These are phyloP conservation scores for Drosophila buzzatii DNA, from an alignment of 2,888 invertebrate species.

Conservation along the genomic window DNA sequence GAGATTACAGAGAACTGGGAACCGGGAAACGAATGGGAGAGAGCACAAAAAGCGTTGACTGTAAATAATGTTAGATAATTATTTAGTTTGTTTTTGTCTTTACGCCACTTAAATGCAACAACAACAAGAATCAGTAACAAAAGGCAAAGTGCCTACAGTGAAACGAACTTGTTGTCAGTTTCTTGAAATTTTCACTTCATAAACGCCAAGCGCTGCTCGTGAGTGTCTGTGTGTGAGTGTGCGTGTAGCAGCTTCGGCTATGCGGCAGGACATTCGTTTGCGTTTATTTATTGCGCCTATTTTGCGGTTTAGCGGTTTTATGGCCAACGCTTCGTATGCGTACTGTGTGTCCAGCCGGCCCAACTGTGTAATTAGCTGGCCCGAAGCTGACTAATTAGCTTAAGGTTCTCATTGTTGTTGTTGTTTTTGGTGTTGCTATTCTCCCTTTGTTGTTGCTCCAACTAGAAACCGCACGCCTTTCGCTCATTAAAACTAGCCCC, in stretches of 20 bases:
- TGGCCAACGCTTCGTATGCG: constrained; percentile 61
- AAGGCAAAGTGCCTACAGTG: constrained; percentile 16
- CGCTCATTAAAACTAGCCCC: constrained; percentile 40
- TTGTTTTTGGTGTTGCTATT: neutral
- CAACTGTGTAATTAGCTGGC: constrained; percentile 67
- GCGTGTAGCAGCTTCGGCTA: constrained; percentile 20
- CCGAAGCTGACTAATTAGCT: constrained; percentile 74
- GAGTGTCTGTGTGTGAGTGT: constrained; percentile 9
- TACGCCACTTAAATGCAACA: constrained; percentile 53
- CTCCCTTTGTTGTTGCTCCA: constrained; percentile 11
- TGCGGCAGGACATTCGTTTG: constrained; percentile 46
- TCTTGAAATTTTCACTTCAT: constrained; percentile 69
- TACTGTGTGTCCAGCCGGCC: constrained; percentile 10
- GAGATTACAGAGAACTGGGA: constrained; percentile 53
- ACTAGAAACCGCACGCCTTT: constrained; percentile 32
- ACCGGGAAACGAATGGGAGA: neutral
- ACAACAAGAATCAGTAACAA: constrained; percentile 22
- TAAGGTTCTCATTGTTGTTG: constrained; percentile 38
- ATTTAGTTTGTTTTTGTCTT: constrained; percentile 69
- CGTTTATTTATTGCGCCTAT: constrained; percentile 73
- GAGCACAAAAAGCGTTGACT: constrained; percentile 61
- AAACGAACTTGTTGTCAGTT: constrained; percentile 42
- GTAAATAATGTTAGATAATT: constrained; percentile 78
- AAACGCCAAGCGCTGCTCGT: constrained; percentile 33
- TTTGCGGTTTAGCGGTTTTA: constrained; percentile 78